Evolutionary conservation across 2,113 vertebrate genomes (phyloP).

Genomic region (Elephantulus edwardii): DNA sequence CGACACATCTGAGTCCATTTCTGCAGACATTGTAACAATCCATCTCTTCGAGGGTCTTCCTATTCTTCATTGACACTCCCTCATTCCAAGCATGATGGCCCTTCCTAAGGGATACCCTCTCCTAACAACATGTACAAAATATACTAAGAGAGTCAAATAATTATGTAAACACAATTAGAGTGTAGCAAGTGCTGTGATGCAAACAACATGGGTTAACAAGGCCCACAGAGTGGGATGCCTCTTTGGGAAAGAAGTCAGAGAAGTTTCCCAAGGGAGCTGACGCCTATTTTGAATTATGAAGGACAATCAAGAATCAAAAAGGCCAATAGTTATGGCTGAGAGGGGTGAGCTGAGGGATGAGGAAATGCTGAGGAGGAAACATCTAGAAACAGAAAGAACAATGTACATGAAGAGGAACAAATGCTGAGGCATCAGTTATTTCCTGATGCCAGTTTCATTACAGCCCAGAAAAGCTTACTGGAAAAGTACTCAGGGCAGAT

Average conservation of each 20-base stretch:
- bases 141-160: slow-evolving; percentile 21
- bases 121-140: too few species aligned
- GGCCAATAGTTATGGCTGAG: neutral
- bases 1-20: too few species aligned
- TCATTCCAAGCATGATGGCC: too few species aligned
- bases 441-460: neutral
- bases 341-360: neutral
- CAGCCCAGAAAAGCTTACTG: neutral
- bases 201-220: neutral
- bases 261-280: neutral
- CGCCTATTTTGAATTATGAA: slow-evolving; percentile 24
- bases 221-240: neutral
- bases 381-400: neutral
- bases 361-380: neutral
- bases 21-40: too few species aligned
- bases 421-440: neutral
- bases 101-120: too few species aligned
- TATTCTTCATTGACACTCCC: too few species aligned
- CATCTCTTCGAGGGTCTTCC: too few species aligned
- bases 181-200: neutral
- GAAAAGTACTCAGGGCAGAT: neutral
- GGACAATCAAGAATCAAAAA: neutral
- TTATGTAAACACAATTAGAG: neutral
- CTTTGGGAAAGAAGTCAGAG: neutral
- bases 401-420: neutral